Evolutionary conservation across 2,797 vertebrate species (phyloP).

Genomic region (Gymnothorax javanicus): DNA sequence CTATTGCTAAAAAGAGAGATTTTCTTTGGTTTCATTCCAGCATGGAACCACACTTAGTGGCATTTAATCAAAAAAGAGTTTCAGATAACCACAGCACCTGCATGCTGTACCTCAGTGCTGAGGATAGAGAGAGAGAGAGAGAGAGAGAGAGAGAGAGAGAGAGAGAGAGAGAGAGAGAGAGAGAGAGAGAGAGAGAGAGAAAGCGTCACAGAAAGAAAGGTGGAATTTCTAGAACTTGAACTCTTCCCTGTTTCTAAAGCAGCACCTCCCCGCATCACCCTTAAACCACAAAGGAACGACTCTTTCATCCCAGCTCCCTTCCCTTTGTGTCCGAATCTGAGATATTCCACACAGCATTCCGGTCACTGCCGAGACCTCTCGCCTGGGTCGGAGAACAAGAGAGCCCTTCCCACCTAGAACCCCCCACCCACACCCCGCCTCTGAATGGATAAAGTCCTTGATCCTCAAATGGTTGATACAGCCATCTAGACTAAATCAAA

Average conservation of each 20-base stretch:
- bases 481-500: constrained; percentile 34
- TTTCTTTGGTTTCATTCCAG: not conserved
- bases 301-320: constrained; percentile 51
- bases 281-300: constrained; percentile 56
- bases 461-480: constrained; percentile 32
- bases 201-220: constrained; percentile 64
- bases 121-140: constrained; percentile 63
- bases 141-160: constrained; percentile 69
- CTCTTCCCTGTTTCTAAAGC: not conserved
- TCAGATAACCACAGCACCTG: constrained; percentile 60
- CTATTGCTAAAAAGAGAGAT: not conserved
- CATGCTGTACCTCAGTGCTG: constrained; percentile 54
- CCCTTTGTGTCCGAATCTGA: constrained; percentile 61
- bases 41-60: not conserved
- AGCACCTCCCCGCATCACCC: not conserved
- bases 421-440: constrained; percentile 29
- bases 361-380: constrained; percentile 60
- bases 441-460: constrained; percentile 42
- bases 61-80: not conserved
- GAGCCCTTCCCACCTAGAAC: constrained; percentile 45
- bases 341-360: constrained; percentile 56
- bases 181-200: too few relatives aligned
- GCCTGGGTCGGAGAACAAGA: constrained; percentile 53
- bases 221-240: too few relatives aligned
- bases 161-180: too few relatives aligned